phyloP scores from a whole-genome alignment of 1,140 invertebrate species.

The Anastatus disparis region DNA sequence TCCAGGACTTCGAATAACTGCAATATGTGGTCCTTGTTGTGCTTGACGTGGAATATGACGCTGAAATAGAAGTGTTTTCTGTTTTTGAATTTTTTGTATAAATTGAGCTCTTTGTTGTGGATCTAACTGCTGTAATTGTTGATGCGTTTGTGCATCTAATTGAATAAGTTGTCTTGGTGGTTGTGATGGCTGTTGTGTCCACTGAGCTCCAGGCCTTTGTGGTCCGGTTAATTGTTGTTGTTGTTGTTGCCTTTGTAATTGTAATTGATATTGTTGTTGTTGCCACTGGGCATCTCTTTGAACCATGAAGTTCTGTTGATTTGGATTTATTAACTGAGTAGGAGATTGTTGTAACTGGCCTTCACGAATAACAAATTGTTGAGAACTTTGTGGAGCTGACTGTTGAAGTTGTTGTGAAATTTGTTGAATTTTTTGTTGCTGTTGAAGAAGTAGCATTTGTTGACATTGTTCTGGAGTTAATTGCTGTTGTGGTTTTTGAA shows the following conservation, averaged over 20 bases:
- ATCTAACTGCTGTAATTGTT: constrained; percentile 84
- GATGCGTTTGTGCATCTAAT: constrained; percentile 82
- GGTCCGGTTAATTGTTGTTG: constrained; percentile 64
- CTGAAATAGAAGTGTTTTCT: constrained; percentile 70
- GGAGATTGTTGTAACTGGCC: constrained; percentile 69
- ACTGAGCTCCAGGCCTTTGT: constrained; percentile 60
- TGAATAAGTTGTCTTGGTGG: constrained; percentile 77
- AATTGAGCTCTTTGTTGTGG: constrained; percentile 81
- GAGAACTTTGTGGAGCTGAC: constrained; percentile 64
- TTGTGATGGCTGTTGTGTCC: constrained; percentile 63
- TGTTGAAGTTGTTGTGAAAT: constrained; percentile 66
- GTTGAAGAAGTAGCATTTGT: constrained; percentile 57
- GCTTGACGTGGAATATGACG: constrained; percentile 67
- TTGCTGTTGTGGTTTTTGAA: constrained; percentile 51
- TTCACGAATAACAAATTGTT: constrained; percentile 69
- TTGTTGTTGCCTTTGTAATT: constrained; percentile 63
- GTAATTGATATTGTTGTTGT: constrained; percentile 62
- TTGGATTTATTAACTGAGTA: constrained; percentile 63
- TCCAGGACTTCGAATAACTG: constrained; percentile 65
- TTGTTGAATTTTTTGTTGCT: constrained; percentile 65
- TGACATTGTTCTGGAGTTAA: constrained; percentile 61
- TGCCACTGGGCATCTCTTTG: constrained; percentile 72
- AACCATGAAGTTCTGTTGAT: constrained; percentile 66
- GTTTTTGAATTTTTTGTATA: constrained; percentile 79
- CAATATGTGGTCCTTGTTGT: constrained; percentile 67